Evolutionary conservation across 2,113 vertebrate genomes (phyloP), one percentile per base, ranked within the genome.

Genomic region (Heteronetta atricapilla): DNA sequence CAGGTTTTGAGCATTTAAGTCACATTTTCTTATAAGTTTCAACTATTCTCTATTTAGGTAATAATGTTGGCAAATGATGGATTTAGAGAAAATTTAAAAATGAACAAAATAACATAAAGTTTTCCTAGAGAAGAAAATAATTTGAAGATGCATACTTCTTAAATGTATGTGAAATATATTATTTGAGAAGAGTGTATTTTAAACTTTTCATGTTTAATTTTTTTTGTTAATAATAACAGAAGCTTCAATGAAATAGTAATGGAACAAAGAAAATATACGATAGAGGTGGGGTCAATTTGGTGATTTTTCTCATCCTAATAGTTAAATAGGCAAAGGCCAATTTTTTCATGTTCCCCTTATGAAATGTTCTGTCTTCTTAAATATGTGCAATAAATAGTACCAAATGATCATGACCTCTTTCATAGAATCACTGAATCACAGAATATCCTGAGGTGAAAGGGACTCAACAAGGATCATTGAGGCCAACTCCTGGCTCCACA

Each of bases 351-450:
- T 94, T 72, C 69, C 73, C 8, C 34, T 91, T 85, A 64, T 44
- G 42, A 44, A 44, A 44, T 18, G 42, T 44, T 44, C 42, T 74
- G 36, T 82, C 70, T 72, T 84, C 78, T 86, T 84, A 95, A 94
- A 94, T 79, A 64, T 0, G 2, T 82, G n/a, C 48, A 86, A 70
- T 60, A 83, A 92, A 80, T 10, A 28, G 38, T n/a, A 86, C 19
- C 60, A 72, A 89, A 90, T 94, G 89, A 75, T 33, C 60, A 40
- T 68, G 81, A 94, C 87, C 81, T 92, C 46, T 21, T 48, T 48
- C 46, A 11, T 48, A 48, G 46, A 48, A 48, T 22, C 46, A 48
- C 20, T 21, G 46, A 48, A 48, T 48, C 46, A 48, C 10, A 48
- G 46, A 48, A 22, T 48, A 48, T 48, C 20, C 10, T 21, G 20